These are phyloP conservation scores for Protonibea diacanthus DNA, from an alignment of 2,797 vertebrate genomes.

Conservation along the genomic window DNA sequence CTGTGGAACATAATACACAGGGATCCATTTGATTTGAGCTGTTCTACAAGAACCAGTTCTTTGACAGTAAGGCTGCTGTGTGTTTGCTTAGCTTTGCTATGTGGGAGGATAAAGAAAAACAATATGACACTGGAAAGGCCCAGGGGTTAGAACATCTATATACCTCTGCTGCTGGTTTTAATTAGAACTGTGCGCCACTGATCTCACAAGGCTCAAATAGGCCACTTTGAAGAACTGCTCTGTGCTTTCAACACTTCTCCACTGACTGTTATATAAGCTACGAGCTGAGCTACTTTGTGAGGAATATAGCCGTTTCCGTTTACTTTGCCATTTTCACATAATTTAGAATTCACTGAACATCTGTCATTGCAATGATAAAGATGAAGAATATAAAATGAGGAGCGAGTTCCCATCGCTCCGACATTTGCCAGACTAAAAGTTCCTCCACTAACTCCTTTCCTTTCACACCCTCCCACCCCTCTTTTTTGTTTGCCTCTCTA, in stretches of 20 bases:
- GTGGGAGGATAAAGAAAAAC: conserved; percentile 63
- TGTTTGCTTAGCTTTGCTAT: conserved; percentile 42
- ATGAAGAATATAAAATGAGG: conserved; percentile 24
- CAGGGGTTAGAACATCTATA: conserved; percentile 44
- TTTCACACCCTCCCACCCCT: conserved; percentile 30
- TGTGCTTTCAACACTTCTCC: conserved; percentile 35
- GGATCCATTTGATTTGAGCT: conserved; percentile 52
- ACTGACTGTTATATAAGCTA: conserved; percentile 52
- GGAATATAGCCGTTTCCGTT: conserved; percentile 22
- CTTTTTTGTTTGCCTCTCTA: conserved; percentile 10
- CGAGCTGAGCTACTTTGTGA: conserved; percentile 27
- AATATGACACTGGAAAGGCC: conserved; percentile 49
- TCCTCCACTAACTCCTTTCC: conserved; percentile 59
- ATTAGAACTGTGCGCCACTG: conserved; percentile 51
- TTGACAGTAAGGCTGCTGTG: conserved; percentile 26
- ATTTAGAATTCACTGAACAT: conserved; percentile 37
- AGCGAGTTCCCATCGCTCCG: conserved; percentile 33
- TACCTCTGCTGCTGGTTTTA: conserved; percentile 53
- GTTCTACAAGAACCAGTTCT: conserved; percentile 20
- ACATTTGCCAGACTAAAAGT: conserved; percentile 55
- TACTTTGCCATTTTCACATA: conserved; percentile 29
- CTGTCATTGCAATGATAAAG: conserved; percentile 26
- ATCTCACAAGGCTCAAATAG: conserved; percentile 56
- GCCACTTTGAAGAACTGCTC: conserved; percentile 60
- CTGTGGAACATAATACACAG: conserved; percentile 39